Percentiles rank a stretch among this genome's conserved stretches.
Conservation (phyloP, 2,888 invertebrate genomes). For the Heliothis peltigera region DNA sequence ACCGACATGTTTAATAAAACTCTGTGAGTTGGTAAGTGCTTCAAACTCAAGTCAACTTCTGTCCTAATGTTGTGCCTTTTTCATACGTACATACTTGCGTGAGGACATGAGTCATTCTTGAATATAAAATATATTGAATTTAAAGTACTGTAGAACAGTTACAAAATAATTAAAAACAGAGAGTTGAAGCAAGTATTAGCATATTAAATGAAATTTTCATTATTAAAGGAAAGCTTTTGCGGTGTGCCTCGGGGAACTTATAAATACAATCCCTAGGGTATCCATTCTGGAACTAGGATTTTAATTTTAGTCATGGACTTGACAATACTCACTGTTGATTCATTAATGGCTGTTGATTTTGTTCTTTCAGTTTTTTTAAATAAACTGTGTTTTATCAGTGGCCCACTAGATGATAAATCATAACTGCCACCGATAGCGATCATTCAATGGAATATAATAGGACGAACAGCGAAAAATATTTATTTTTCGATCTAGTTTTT, state of each 20-base stretch:
- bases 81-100: not conserved
- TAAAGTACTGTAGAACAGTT: constrained; percentile 5
- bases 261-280: constrained; percentile 32
- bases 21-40: constrained; percentile 82
- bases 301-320: constrained; percentile 13
- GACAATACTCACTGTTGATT: not conserved
- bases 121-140: not conserved
- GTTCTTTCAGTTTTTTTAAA: not conserved
- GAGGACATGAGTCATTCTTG: not conserved
- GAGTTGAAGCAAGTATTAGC: constrained; percentile 37
- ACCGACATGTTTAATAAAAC: constrained; percentile 85
- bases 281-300: not conserved
- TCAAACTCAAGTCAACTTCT: not conserved
- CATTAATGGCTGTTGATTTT: no score
- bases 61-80: not conserved
- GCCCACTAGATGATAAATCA: not conserved
- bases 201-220: constrained; percentile 45
- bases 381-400: not conserved
- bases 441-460: no score
- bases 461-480: no score
- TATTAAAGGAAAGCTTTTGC: constrained; percentile 32
- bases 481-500: not conserved
- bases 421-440: no score
- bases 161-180: constrained; percentile 39
- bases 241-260: constrained; percentile 16